phyloP scores from a whole-genome alignment of 1,140 invertebrate genomes.

The Marisa cornuarietis region DNA sequence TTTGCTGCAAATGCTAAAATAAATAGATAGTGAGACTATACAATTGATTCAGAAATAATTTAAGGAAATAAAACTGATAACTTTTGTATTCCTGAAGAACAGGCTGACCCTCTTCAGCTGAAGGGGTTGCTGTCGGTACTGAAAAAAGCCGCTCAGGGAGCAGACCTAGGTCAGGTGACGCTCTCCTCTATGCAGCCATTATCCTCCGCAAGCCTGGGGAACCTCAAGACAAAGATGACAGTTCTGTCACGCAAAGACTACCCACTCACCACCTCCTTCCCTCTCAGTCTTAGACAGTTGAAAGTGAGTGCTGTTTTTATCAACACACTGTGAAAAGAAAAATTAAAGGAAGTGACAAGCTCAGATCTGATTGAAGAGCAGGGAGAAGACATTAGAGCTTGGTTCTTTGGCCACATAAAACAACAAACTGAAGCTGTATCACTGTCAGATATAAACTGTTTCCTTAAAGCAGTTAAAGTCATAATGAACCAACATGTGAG shows the following conservation, averaged over 20 bases:
- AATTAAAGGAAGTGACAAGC: too few relatives aligned
- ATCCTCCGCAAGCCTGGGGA: constrained; percentile 50
- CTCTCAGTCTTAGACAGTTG: constrained; percentile 37
- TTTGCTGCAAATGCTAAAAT: too few relatives aligned
- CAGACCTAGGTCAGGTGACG: constrained; percentile 38
- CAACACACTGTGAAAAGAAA: neutral
- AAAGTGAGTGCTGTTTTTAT: neutral
- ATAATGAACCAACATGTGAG: too few relatives aligned
- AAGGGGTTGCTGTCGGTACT: constrained; percentile 56
- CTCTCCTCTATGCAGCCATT: constrained; percentile 54
- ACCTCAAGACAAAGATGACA: constrained; percentile 50
- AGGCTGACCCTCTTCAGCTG: constrained; percentile 60
- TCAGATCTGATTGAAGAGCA: too few relatives aligned
- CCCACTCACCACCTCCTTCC: constrained; percentile 57
- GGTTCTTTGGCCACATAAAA: too few relatives aligned
- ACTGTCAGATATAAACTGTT: too few relatives aligned
- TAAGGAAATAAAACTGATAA: too few relatives aligned
- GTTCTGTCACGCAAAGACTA: constrained; percentile 55
- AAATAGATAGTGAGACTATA: too few relatives aligned
- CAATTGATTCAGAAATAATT: too few relatives aligned
- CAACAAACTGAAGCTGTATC: too few relatives aligned
- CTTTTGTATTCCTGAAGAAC: constrained; percentile 16
- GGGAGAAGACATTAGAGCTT: too few relatives aligned
- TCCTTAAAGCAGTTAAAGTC: too few relatives aligned
- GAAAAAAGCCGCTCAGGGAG: constrained; percentile 43